Conservation (phyloP, 2,113 vertebrate genomes). For the Gymnorhina tibicen region DNA sequence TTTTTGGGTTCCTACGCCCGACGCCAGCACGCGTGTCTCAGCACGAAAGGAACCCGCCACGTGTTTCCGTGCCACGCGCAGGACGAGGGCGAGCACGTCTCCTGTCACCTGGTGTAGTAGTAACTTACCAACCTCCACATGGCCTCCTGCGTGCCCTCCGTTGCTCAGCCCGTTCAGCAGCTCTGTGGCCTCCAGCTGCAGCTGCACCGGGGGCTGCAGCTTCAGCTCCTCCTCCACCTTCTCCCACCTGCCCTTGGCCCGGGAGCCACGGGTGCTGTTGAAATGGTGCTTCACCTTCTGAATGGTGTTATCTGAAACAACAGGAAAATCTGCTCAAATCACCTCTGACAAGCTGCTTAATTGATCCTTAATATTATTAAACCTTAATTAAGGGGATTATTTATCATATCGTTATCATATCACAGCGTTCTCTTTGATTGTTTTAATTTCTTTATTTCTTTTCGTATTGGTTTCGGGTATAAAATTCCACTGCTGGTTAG, state of each 20-base stretch:
- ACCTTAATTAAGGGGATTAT: background rate
- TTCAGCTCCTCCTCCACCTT: slow-evolving; percentile 83
- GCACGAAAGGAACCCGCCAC: background rate
- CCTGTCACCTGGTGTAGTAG: background rate
- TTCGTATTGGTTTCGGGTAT: background rate
- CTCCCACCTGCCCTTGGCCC: slow-evolving; percentile 70
- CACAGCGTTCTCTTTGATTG: rapidly evolving
- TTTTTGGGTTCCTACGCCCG: rapidly evolving
- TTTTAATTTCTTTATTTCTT: background rate
- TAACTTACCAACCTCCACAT: slow-evolving; percentile 76
- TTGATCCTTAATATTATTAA: background rate
- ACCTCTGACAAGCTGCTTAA: background rate
- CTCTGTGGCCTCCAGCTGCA: slow-evolving; percentile 80
- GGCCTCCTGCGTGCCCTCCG: slow-evolving; percentile 71
- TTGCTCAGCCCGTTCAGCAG: slow-evolving; percentile 79
- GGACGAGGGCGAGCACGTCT: background rate
- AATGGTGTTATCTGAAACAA: slow-evolving; percentile 80
- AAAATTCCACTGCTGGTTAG: background rate
- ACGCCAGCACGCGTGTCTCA: rapidly evolving
- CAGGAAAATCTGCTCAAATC: background rate
- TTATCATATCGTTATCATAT: too few species aligned
- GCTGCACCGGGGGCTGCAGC: slow-evolving; percentile 74
- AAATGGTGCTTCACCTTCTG: slow-evolving; percentile 90
- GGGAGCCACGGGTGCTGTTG: slow-evolving; percentile 70
- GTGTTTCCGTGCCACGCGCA: rapidly evolving